Evolutionary conservation across 1,140 invertebrate species (phyloP).

Genomic region (Cydia amplana): DNA sequence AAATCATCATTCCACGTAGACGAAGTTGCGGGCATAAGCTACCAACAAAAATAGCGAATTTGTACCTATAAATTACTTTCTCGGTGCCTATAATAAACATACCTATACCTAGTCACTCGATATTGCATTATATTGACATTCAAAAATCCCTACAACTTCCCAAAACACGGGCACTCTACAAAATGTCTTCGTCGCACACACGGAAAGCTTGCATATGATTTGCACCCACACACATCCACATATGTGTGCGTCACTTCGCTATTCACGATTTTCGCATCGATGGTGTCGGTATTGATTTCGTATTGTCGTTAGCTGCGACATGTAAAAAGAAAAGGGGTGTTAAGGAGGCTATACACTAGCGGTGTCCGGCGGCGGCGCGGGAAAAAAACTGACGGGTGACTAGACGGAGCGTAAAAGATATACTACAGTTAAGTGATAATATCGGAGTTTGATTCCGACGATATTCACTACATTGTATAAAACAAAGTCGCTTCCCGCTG

Average conservation of each 20-base stretch:
- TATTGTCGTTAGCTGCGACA: slow-evolving; percentile 78
- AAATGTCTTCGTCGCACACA: slow-evolving; percentile 64
- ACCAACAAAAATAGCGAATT: background rate
- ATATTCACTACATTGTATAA: too few relatives aligned
- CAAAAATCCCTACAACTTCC: background rate
- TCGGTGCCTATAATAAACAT: too few relatives aligned
- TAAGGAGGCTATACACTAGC: slow-evolving; percentile 50
- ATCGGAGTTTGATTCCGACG: background rate
- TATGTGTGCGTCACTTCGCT: slow-evolving; percentile 62
- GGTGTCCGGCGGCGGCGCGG: slow-evolving; percentile 35
- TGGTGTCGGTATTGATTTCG: slow-evolving; percentile 79
- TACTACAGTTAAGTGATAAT: background rate
- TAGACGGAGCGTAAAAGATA: background rate
- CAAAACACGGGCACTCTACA: slow-evolving; percentile 54
- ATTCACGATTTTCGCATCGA: slow-evolving; percentile 78
- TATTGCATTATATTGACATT: background rate
- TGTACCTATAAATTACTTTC: too few relatives aligned
- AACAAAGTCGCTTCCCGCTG: too few relatives aligned
- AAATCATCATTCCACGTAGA: too few relatives aligned
- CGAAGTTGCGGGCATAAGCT: too few relatives aligned
- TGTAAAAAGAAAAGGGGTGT: slow-evolving; percentile 76
- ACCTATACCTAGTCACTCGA: too few relatives aligned
- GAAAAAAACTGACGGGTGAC: slow-evolving; percentile 1
- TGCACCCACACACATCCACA: slow-evolving; percentile 53
- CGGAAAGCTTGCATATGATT: slow-evolving; percentile 73